Evolutionary conservation across 2,888 invertebrate species (phyloP).

Genomic region (Carpatolechia fugitivella): DNA sequence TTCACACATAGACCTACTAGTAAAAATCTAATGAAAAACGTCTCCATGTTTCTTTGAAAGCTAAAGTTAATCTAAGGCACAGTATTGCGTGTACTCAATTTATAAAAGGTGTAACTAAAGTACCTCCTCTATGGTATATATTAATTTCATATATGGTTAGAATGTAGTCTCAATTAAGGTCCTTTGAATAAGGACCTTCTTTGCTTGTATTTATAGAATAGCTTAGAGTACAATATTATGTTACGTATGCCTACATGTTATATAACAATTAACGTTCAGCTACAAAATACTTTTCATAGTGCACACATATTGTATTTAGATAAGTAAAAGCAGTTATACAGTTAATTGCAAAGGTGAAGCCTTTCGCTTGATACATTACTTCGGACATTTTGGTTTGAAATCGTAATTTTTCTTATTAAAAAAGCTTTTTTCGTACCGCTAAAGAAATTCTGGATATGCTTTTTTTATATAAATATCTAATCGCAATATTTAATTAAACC

Average conservation of each 20-base stretch:
- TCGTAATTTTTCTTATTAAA: too few relatives aligned
- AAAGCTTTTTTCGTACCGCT: too few relatives aligned
- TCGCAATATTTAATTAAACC: too few relatives aligned
- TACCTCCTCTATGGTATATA: slow-evolving; percentile 31
- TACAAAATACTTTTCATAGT: too few relatives aligned
- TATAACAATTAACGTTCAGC: neutral
- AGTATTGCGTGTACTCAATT: slow-evolving; percentile 45
- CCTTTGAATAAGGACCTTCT: slow-evolving; percentile 24
- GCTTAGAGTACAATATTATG: neutral
- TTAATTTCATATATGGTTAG: slow-evolving; percentile 53
- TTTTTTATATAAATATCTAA: too few relatives aligned
- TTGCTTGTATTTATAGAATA: slow-evolving; percentile 1
- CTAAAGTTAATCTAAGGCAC: slow-evolving; percentile 46
- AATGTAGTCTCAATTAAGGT: slow-evolving; percentile 27
- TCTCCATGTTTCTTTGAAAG: slow-evolving; percentile 38
- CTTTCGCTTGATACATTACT: too few relatives aligned
- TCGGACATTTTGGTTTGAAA: too few relatives aligned
- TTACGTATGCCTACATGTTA: neutral
- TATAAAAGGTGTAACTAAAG: slow-evolving; percentile 53
- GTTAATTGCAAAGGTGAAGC: too few relatives aligned
- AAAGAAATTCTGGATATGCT: too few relatives aligned
- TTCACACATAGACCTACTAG: slow-evolving; percentile 37
- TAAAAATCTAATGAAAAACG: slow-evolving; percentile 35
- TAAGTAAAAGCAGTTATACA: too few relatives aligned
- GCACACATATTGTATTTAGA: too few relatives aligned